These are phyloP conservation scores for Oxyura jamaicensis DNA, from an alignment of 2,113 vertebrate genomes.

Conservation along the genomic window DNA sequence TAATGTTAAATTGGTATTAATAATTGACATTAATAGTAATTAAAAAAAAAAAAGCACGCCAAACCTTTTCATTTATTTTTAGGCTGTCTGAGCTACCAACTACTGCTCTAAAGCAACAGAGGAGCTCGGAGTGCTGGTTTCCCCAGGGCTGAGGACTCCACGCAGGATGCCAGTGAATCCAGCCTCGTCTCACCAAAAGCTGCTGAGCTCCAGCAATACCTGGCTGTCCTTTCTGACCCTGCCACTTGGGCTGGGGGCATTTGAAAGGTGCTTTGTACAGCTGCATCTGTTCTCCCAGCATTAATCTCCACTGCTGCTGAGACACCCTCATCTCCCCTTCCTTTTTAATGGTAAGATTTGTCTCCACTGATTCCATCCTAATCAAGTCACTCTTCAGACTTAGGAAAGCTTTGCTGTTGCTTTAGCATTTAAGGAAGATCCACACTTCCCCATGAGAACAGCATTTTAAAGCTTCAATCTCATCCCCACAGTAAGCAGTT, in stretches of 20 bases:
- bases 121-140: not conserved
- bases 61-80: not conserved
- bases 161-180: not conserved
- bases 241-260: conserved; percentile 23
- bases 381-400: not conserved
- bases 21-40: too few relatives aligned
- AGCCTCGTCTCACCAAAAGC: not conserved
- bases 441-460: not conserved
- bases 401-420: not conserved
- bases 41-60: too few relatives aligned
- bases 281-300: not conserved
- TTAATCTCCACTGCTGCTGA: not conserved
- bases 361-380: not conserved
- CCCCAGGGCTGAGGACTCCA: not conserved
- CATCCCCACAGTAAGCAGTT: not conserved
- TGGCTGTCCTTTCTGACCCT: conserved; percentile 74
- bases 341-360: not conserved
- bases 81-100: not conserved
- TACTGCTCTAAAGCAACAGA: not conserved
- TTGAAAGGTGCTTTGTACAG: not conserved
- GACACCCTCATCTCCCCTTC: not conserved
- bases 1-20: too few relatives aligned
- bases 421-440: not conserved
- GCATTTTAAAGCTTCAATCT: not conserved
- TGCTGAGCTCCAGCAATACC: not conserved